phyloP scores from a whole-genome alignment of 1,140 invertebrate genomes.

The Neuroterus valhalla region DNA sequence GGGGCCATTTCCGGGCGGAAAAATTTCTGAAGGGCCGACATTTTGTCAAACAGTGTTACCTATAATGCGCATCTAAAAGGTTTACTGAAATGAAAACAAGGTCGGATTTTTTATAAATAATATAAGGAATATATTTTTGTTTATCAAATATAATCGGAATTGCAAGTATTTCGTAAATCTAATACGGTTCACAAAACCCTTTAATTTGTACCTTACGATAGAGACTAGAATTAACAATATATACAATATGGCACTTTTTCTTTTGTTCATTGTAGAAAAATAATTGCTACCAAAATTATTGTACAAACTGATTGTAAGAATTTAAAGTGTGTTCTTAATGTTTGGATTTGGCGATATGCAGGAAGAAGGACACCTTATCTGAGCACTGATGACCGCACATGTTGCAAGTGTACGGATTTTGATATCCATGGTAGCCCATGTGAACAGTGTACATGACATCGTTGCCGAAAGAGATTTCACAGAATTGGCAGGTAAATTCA shows the following conservation, averaged over 20 bases:
- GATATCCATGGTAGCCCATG: conserved; percentile 95
- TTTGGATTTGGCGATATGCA: conserved; percentile 90
- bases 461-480: conserved; percentile 93
- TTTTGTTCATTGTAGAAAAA: not conserved
- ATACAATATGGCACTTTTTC: too few species aligned
- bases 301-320: not conserved
- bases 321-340: conserved; percentile 77
- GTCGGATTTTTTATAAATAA: not conserved
- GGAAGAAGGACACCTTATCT: conserved; percentile 92
- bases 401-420: conserved; percentile 95
- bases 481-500: conserved; percentile 86
- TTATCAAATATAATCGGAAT: not conserved
- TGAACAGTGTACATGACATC: conserved; percentile 95
- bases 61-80: too few species aligned
- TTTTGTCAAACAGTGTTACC: too few species aligned
- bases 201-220: too few species aligned
- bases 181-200: not conserved
- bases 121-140: not conserved
- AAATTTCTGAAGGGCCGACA: too few species aligned
- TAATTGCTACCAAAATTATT: not conserved
- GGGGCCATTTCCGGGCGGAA: too few species aligned
- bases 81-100: too few species aligned
- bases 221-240: too few species aligned
- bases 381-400: conserved; percentile 90
- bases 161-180: not conserved